These are phyloP conservation scores for Tychaedon coryphoeus DNA, from an alignment of 2,113 vertebrate species.

Conservation along the genomic window DNA sequence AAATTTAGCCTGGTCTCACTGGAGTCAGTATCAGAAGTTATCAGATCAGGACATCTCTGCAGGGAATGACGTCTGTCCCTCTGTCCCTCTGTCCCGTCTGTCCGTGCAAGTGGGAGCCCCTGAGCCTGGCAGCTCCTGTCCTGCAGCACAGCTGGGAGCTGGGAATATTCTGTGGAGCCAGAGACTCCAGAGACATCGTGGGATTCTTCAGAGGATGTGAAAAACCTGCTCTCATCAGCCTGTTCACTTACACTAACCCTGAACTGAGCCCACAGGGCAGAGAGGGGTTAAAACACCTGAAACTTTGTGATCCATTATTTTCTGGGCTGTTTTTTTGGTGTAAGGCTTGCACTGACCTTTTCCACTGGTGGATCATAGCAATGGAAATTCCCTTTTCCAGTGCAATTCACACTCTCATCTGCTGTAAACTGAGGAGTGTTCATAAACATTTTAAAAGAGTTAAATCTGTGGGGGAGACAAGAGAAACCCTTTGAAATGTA, in stretches of 20 bases:
- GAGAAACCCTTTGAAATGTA: not conserved
- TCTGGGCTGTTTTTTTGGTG: not conserved
- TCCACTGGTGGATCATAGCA: not conserved
- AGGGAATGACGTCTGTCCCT: constrained; percentile 33
- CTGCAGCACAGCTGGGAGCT: not conserved
- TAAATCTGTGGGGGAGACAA: not conserved
- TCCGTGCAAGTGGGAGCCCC: not conserved
- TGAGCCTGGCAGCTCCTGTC: not conserved
- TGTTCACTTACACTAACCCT: not conserved
- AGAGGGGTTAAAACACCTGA: not conserved
- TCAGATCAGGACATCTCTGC: constrained; percentile 40
- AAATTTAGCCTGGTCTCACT: constrained; percentile 38
- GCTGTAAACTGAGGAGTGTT: not conserved
- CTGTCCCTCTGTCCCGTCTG: too few species aligned
- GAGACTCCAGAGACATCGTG: accelerated
- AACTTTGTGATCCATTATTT: not conserved
- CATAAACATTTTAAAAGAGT: not conserved
- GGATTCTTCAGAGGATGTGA: not conserved
- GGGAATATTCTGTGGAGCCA: not conserved
- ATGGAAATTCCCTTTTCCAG: not conserved
- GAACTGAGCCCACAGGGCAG: not conserved
- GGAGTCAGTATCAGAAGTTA: constrained; percentile 36
- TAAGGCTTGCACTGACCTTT: not conserved
- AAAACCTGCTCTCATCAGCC: not conserved
- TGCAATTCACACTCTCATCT: not conserved